Evolutionary conservation across 2,888 invertebrate species (phyloP), one percentile per base, ranked within the genome.

Genomic region (Lampropteryx suffumata): DNA sequence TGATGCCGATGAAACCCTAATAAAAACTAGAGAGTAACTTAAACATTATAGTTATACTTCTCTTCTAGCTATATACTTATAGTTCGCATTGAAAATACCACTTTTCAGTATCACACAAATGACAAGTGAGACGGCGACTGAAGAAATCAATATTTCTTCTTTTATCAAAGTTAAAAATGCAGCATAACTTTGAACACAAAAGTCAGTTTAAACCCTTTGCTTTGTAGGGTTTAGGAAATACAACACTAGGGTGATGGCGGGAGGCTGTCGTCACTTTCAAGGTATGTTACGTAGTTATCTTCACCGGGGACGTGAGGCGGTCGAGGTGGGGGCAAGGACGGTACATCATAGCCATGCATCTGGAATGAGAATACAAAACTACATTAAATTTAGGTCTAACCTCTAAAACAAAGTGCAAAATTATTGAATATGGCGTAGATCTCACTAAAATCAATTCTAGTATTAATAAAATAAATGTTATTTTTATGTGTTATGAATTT

Each of bases 301-400:
- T 89, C 89, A 1, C 73, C 76, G 12, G 57, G 57, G 17, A 95
- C 95, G 83, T 96, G 96, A 0, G 93, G 93, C 21, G 92, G 92
- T 58, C 92, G 92, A 45, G 92, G 92, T 26, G 92, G 91, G 6
- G 92, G 91, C 52, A 91, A 81, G 52, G 91, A 90, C 24, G 93
- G 92, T 56, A 96, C 90, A 77, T 97, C 97, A 78, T 97, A 97
- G 53, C 97, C 97, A 74, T 97, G 97, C 97, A 97, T 97, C 97
- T 97, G 91, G 0, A 90, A 87, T 65, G 3, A 35, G 3, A 9
- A 33, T 9, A 33, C 11, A 2, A 30, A 30, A 6, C 6, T 33
- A 30, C 14, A 32, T 47, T 24, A 32, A 36, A 28, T 17, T 24
- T 3, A n/a, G n/a, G n/a, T n/a, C n/a, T n/a, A n/a, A n/a, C n/a